Conservation (phyloP, 2,797 vertebrate species). For the Caiman crocodilus region DNA sequence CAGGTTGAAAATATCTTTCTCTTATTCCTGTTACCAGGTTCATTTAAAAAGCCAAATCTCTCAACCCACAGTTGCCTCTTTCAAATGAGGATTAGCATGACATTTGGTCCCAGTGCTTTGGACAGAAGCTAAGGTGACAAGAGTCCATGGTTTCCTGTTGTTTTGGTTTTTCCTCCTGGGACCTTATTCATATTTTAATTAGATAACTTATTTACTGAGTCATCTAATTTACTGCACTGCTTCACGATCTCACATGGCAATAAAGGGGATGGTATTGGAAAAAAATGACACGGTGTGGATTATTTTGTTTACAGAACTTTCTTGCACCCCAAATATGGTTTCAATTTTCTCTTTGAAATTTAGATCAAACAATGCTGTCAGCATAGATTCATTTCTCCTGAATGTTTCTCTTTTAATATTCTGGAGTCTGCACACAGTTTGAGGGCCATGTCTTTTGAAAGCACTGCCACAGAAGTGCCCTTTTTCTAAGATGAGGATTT, state of each 20-base stretch:
- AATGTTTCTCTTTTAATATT: background rate
- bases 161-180: background rate
- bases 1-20: background rate
- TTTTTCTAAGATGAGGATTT: background rate
- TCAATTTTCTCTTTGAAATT: conserved; percentile 56
- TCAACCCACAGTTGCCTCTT: background rate
- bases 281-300: background rate
- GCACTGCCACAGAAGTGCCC: rapidly evolving
- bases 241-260: background rate
- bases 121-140: too few species aligned
- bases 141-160: rapidly evolving
- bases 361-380: conserved; percentile 27
- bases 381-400: background rate
- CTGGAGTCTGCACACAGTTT: background rate
- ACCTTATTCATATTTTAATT: rapidly evolving
- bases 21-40: background rate
- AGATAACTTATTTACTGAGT: rapidly evolving
- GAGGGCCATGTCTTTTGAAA: background rate
- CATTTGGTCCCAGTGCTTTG: rapidly evolving
- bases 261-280: background rate
- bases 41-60: background rate
- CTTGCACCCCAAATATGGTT: background rate
- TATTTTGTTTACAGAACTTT: conserved; percentile 28
- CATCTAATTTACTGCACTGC: rapidly evolving
- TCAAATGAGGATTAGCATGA: rapidly evolving